Conservation (phyloP, 2,797 vertebrate genomes). For the Danio jaintianensis region DNA sequence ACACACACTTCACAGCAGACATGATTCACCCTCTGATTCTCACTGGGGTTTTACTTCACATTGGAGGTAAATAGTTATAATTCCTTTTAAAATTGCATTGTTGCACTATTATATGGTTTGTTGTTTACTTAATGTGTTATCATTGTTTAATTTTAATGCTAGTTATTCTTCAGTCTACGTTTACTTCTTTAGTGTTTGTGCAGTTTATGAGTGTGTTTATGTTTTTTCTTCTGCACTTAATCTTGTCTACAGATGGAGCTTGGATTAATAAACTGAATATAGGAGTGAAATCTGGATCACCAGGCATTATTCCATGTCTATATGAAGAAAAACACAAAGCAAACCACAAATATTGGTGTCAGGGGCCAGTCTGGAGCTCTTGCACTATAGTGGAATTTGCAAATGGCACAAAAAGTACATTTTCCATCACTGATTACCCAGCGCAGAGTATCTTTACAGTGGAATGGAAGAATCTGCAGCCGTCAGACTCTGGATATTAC, state of each 20-base stretch:
- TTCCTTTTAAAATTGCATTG: no score
- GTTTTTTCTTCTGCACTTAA: neutral
- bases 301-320: slow-evolving; percentile 21
- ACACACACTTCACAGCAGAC: neutral
- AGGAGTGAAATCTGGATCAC: no score
- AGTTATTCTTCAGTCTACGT: neutral
- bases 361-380: fast-evolving
- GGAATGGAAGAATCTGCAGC: no score
- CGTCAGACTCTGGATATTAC: no score
- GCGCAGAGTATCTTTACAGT: no score
- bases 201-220: no score
- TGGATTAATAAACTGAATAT: no score
- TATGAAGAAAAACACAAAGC: slow-evolving; percentile 38
- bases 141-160: neutral
- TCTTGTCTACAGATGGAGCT: neutral
- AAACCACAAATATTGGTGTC: slow-evolving; percentile 53
- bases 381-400: slow-evolving; percentile 28
- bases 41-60: neutral
- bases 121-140: neutral
- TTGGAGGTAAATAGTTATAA: neutral
- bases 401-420: neutral
- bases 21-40: neutral
- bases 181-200: neutral
- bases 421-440: no score
- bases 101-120: neutral